phyloP scores from a whole-genome alignment of 1,140 invertebrate genomes.

The Neelides sp. region DNA sequence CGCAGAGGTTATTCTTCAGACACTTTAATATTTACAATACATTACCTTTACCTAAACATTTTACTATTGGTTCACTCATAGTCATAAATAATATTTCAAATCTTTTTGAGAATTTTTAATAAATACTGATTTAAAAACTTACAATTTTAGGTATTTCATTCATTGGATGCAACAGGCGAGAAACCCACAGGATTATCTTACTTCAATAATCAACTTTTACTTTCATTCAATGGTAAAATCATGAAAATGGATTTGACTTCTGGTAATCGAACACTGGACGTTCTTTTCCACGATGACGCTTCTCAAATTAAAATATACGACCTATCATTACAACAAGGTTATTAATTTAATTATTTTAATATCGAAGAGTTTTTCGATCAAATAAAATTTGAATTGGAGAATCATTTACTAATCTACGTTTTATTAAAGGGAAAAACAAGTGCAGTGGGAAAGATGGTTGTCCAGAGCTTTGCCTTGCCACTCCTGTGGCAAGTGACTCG shows the following conservation, averaged over 20 bases:
- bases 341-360: too few species aligned
- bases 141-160: too few species aligned
- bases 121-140: too few species aligned
- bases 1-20: too few species aligned
- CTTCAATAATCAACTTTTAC: constrained; percentile 20
- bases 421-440: constrained; percentile 37
- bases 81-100: too few species aligned
- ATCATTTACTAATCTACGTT: constrained; percentile 9
- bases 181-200: constrained; percentile 18
- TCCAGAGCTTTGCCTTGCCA: constrained; percentile 46
- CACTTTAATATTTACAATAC: too few species aligned
- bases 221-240: constrained; percentile 13
- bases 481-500: constrained; percentile 34
- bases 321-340: constrained; percentile 37
- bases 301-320: constrained; percentile 50
- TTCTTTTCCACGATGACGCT: constrained; percentile 35
- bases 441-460: constrained; percentile 38
- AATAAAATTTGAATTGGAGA: constrained; percentile 4
- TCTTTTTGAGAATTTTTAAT: too few species aligned
- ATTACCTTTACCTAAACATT: too few species aligned
- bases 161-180: background rate
- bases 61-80: too few species aligned
- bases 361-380: constrained; percentile 4
- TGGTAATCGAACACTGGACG: constrained; percentile 39
- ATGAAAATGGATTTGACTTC: constrained; percentile 37